Percentiles rank a stretch among this genome's conserved stretches.
Conservation (phyloP, 2,797 vertebrate species). For the Thalassophryne amazonica region DNA sequence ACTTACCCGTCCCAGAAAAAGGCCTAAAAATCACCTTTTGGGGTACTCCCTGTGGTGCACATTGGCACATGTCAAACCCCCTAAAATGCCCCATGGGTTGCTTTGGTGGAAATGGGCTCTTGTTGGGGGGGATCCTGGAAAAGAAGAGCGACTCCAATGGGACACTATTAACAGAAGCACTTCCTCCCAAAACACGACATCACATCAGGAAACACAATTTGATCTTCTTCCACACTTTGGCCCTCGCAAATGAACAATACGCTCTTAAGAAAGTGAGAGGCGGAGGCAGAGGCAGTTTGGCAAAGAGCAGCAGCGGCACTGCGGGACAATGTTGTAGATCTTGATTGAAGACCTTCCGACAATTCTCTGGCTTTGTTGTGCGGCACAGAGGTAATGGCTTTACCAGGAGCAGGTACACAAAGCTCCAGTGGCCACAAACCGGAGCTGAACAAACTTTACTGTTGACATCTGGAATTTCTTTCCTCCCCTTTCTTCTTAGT, state of each 20-base stretch:
- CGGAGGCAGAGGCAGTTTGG: conserved; percentile 7
- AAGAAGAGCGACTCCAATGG: too few species aligned
- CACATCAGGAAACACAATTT: conserved; percentile 9
- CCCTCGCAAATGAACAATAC: conserved; percentile 37
- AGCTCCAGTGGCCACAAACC: conserved; percentile 77
- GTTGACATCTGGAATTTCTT: conserved; percentile 84
- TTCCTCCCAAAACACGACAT: too few species aligned
- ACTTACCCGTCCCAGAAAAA: too few species aligned
- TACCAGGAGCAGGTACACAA: conserved; percentile 81
- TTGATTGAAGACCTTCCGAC: conserved; percentile 77
- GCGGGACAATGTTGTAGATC: conserved; percentile 18
- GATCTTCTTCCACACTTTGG: conserved; percentile 20
- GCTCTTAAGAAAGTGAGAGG: conserved; percentile 12
- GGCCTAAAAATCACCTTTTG: too few species aligned
- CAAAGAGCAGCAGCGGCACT: conserved; percentile 3
- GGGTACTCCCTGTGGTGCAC: too few species aligned
- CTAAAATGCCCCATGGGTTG: too few species aligned
- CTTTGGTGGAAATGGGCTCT: too few species aligned
- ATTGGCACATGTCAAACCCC: too few species aligned
- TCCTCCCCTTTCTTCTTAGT: conserved; percentile 55
- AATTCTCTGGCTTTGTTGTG: conserved; percentile 75
- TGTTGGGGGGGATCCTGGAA: too few species aligned
- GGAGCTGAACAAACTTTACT: conserved; percentile 80
- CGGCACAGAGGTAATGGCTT: conserved; percentile 76
- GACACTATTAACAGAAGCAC: too few species aligned